Evolutionary conservation across 1,140 invertebrate genomes (phyloP).

Genomic region (Lasioglossum albipes): DNA sequence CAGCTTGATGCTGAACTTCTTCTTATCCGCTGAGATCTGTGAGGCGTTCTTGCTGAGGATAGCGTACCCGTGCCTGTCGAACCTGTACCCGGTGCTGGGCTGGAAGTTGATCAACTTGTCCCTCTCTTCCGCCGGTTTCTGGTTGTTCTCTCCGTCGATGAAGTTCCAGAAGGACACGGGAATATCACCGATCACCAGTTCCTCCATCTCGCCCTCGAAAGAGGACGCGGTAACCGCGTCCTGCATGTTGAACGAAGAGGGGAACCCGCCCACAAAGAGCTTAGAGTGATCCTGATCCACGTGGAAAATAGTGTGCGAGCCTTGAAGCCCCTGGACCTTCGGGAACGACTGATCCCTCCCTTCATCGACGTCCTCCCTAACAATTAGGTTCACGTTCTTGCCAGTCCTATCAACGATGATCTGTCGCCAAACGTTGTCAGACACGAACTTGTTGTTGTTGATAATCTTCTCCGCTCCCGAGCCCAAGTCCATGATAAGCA

Average conservation of each 20-base stretch:
- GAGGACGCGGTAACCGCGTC: slow-evolving; percentile 84
- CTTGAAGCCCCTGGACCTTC: slow-evolving; percentile 84
- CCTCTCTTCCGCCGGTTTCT: slow-evolving; percentile 86
- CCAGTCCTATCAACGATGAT: slow-evolving; percentile 93
- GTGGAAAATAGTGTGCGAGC: slow-evolving; percentile 91
- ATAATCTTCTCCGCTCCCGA: slow-evolving; percentile 89
- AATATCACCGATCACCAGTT: slow-evolving; percentile 92
- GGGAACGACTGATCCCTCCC: slow-evolving; percentile 81
- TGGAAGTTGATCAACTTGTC: slow-evolving; percentile 84
- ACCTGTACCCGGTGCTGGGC: slow-evolving; percentile 87
- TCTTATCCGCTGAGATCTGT: slow-evolving; percentile 81
- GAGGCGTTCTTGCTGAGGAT: slow-evolving; percentile 83
- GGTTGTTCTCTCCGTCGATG: slow-evolving; percentile 87
- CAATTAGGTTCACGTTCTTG: slow-evolving; percentile 88
- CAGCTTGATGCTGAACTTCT: slow-evolving; percentile 82
- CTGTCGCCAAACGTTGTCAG: slow-evolving; percentile 95
- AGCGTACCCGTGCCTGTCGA: slow-evolving; percentile 92
- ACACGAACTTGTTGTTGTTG: slow-evolving; percentile 87
- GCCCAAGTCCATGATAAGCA: slow-evolving; percentile 93
- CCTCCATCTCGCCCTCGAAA: slow-evolving; percentile 95
- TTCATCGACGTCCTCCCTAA: slow-evolving; percentile 87
- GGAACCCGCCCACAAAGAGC: slow-evolving; percentile 94
- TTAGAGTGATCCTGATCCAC: slow-evolving; percentile 91
- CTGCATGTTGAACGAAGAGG: slow-evolving; percentile 85
- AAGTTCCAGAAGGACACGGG: slow-evolving; percentile 98